These are phyloP conservation scores for Malachius bipustulatus DNA, from an alignment of 2,888 invertebrate species.

Conservation along the genomic window DNA sequence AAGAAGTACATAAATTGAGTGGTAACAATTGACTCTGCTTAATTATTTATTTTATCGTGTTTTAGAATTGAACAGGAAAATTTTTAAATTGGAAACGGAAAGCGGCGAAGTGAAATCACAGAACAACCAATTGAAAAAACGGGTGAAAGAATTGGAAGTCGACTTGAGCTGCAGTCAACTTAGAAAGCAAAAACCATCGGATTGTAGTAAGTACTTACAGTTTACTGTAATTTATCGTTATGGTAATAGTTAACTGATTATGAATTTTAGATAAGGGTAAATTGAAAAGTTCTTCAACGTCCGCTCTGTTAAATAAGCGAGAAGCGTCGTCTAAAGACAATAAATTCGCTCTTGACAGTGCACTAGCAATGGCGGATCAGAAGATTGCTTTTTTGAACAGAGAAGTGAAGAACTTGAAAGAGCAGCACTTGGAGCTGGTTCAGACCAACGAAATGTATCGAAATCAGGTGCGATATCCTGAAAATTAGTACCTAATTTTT, in stretches of 20 bases:
- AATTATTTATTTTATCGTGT: slow-evolving; percentile 11
- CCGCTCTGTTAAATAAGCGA: slow-evolving; percentile 38
- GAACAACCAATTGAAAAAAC: slow-evolving; percentile 43
- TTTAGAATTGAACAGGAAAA: slow-evolving; percentile 39
- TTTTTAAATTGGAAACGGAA: slow-evolving; percentile 43
- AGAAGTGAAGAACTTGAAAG: slow-evolving; percentile 35
- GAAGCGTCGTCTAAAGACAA: slow-evolving; percentile 38
- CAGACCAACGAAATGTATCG: slow-evolving; percentile 35
- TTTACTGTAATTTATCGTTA: no score
- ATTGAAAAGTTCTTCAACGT: slow-evolving; percentile 16
- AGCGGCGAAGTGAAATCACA: slow-evolving; percentile 44
- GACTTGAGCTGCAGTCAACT: slow-evolving; percentile 29
- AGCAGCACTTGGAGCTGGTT: slow-evolving; percentile 30
- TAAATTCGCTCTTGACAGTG: slow-evolving; percentile 39
- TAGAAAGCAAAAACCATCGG: no score
- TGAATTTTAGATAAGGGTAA: slow-evolving; percentile 1
- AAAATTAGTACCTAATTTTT: neutral
- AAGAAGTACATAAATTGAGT: no score
- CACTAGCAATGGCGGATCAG: slow-evolving; percentile 29
- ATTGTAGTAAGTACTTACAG: no score
- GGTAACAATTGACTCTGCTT: no score
- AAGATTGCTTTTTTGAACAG: slow-evolving; percentile 36
- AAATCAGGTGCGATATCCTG: slow-evolving; percentile 33
- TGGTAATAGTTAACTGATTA: no score
- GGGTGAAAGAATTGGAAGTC: slow-evolving; percentile 45